Percentiles rank a stretch among this genome's conserved stretches.
Evolutionary conservation across 2,888 invertebrate genomes (phyloP).

Genomic region (Cancer borealis): DNA sequence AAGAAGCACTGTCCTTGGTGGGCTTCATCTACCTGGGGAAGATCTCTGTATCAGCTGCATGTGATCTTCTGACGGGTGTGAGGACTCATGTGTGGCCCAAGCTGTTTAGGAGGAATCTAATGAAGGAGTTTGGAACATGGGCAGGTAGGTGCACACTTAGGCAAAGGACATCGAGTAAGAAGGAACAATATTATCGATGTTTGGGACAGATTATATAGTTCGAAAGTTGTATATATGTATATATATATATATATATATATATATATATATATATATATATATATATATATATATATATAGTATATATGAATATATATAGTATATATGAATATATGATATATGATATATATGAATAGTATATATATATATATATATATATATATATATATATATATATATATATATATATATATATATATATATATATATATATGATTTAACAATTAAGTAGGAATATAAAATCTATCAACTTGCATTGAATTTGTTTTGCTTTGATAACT

Average conservation of each 20-base stretch:
- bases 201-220: too few species aligned
- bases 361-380: neutral
- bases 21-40: conserved; percentile 36
- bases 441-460: too few species aligned
- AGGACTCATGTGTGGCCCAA: neutral
- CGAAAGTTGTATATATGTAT: too few species aligned
- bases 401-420: conserved; percentile 9
- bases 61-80: neutral
- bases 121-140: neutral
- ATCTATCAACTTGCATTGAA: too few species aligned
- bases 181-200: neutral
- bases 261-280: too few species aligned
- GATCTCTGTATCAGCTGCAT: neutral
- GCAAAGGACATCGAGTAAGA: neutral
- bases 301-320: too few species aligned
- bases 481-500: too few species aligned
- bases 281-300: too few species aligned
- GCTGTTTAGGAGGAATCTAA: neutral
- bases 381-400: conserved; percentile 11
- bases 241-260: too few species aligned
- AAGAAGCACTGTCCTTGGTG: neutral
- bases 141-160: neutral
- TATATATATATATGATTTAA: too few species aligned
- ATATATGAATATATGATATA: too few species aligned
- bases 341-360: too few species aligned